These are phyloP conservation scores for Eolophus roseicapilla DNA, from an alignment of 2,113 vertebrate species.

Conservation along the genomic window DNA sequence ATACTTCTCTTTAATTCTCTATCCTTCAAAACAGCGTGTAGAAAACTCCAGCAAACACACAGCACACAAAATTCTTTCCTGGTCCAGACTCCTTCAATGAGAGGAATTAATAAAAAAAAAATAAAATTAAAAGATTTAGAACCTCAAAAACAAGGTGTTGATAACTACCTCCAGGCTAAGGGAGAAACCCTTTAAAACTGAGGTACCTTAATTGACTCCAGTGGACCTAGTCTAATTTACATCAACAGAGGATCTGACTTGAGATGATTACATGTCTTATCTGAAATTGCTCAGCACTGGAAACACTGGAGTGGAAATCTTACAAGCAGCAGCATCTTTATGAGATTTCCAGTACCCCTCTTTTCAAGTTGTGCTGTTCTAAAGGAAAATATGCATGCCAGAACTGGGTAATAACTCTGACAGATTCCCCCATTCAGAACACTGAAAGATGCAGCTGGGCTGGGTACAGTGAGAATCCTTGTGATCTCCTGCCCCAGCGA, in stretches of 20 bases:
- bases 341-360: not conserved
- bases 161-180: not conserved
- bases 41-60: not conserved
- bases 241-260: not conserved
- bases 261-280: not conserved
- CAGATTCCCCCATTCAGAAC: not conserved
- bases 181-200: not conserved
- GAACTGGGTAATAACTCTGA: constrained; percentile 10
- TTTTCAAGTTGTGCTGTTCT: not conserved
- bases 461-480: not conserved
- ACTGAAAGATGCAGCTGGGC: not conserved
- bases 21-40: not conserved
- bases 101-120: not conserved
- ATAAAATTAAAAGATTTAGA: not conserved
- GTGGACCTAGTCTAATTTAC: not conserved
- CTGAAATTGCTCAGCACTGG: not conserved
- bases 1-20: not conserved
- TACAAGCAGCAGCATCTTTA: not conserved
- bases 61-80: not conserved
- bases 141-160: not conserved
- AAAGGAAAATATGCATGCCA: constrained; percentile 14
- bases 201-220: not conserved
- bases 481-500: constrained; percentile 5
- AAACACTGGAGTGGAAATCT: not conserved
- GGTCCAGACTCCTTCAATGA: not conserved